Conservation (phyloP, 1,140 invertebrate genomes). For the Procambarus clarkii region DNA sequence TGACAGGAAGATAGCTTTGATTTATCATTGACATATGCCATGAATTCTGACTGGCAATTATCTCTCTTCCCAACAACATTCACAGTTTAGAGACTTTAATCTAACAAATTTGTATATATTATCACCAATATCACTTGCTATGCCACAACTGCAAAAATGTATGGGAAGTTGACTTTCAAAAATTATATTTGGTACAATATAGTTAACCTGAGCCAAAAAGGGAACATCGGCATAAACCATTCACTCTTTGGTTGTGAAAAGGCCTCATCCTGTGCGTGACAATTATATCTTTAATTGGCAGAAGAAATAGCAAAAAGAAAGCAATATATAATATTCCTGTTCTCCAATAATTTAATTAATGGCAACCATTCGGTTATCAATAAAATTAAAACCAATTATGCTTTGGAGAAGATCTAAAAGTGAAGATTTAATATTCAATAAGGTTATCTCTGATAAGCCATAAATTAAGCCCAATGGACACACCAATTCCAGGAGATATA, state of each 20-base stretch:
- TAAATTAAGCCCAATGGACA: constrained; percentile 6
- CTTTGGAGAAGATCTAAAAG: background rate
- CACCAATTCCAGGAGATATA: constrained; percentile 18
- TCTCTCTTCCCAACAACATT: constrained; percentile 3
- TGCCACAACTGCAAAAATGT: constrained; percentile 3
- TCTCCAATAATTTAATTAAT: constrained; percentile 8
- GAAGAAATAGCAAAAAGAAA: constrained; percentile 4
- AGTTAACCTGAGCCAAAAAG: constrained; percentile 65
- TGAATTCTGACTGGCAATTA: background rate
- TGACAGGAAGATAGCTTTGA: constrained; percentile 43
- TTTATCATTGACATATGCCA: constrained; percentile 19
- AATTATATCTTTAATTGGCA: background rate
- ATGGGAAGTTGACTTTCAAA: constrained; percentile 26
- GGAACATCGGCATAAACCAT: constrained; percentile 54
- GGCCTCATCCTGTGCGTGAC: constrained; percentile 29
- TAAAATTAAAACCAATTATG: background rate
- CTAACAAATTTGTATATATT: constrained; percentile 2
- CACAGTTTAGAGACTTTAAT: constrained; percentile 3
- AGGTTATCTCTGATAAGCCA: background rate
- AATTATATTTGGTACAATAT: constrained; percentile 58
- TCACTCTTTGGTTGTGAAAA: constrained; percentile 66
- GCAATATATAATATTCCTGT: background rate
- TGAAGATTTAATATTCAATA: background rate
- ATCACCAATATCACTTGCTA: constrained; percentile 29
- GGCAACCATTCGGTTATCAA: background rate